Evolutionary conservation across 1,140 invertebrate species (phyloP).

Genomic region (Zaprionus lachaisei): DNA sequence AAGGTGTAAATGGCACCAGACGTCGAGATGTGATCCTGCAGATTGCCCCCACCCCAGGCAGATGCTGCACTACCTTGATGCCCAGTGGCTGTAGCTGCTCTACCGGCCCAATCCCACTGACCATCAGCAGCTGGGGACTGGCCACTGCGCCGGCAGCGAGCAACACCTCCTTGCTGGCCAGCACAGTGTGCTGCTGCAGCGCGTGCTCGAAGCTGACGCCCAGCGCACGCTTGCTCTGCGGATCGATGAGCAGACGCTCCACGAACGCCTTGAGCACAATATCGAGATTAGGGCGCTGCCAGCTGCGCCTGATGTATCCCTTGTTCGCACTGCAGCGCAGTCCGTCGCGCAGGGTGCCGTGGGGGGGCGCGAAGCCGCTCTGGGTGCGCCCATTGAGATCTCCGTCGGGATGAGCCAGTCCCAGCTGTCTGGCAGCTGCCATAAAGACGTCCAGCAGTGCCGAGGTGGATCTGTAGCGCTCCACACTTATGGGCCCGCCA

Average conservation of each 20-base stretch:
- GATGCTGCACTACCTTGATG: conserved; percentile 85
- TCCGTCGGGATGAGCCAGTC: conserved; percentile 86
- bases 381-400: conserved; percentile 92
- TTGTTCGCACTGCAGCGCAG: conserved; percentile 92
- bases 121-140: conserved; percentile 92
- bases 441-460: conserved; percentile 88
- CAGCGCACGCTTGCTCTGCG: conserved; percentile 85
- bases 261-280: conserved; percentile 88
- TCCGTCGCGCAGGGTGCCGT: conserved; percentile 92
- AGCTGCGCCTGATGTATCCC: conserved; percentile 90
- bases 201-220: conserved; percentile 88
- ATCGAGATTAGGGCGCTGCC: conserved; percentile 90
- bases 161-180: conserved; percentile 89
- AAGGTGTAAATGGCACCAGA: conserved; percentile 87
- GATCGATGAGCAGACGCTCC: conserved; percentile 88
- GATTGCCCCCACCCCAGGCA: conserved; percentile 91
- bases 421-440: conserved; percentile 86
- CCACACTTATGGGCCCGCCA: conserved; percentile 89
- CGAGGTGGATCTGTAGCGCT: conserved; percentile 87
- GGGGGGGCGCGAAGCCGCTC: conserved; percentile 89
- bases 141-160: conserved; percentile 90
- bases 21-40: conserved; percentile 91
- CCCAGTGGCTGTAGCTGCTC: conserved; percentile 85
- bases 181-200: conserved; percentile 84
- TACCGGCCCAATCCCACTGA: conserved; percentile 90